These are phyloP conservation scores for Antheraea yamamai DNA, from an alignment of 2,888 invertebrate genomes.

Conservation along the genomic window DNA sequence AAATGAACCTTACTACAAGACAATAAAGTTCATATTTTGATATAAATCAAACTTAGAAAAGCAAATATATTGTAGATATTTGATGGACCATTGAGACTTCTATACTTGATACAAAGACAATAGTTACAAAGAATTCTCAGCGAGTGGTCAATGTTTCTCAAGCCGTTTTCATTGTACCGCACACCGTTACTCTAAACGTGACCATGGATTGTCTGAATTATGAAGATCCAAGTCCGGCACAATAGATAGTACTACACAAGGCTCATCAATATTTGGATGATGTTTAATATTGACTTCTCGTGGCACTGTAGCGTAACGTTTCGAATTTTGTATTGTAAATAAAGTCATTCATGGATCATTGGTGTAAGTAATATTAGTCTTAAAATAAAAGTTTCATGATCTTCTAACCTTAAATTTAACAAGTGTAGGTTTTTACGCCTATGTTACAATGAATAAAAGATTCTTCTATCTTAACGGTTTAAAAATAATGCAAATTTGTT, in stretches of 20 bases:
- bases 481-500: too few species aligned
- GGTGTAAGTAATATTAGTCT: constrained; percentile 15
- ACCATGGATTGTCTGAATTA: constrained; percentile 32
- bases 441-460: too few species aligned
- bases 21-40: constrained; percentile 32
- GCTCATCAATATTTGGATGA: constrained; percentile 21
- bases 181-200: constrained; percentile 59
- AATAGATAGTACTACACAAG: constrained; percentile 4
- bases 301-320: constrained; percentile 24
- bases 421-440: background rate
- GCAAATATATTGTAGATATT: constrained; percentile 38
- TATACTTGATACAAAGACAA: constrained; percentile 70
- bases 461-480: too few species aligned
- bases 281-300: constrained; percentile 28
- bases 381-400: background rate
- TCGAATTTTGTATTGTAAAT: constrained; percentile 19
- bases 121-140: constrained; percentile 69
- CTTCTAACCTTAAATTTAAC: background rate
- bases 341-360: constrained; percentile 20
- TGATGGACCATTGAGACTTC: constrained; percentile 64
- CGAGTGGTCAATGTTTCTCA: constrained; percentile 72
- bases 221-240: constrained; percentile 10
- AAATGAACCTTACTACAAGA: constrained; percentile 32
- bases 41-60: constrained; percentile 24
- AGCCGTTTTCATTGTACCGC: constrained; percentile 50